These are phyloP conservation scores for Trisateles emortualis DNA, from an alignment of 2,888 invertebrate species.

Conservation along the genomic window DNA sequence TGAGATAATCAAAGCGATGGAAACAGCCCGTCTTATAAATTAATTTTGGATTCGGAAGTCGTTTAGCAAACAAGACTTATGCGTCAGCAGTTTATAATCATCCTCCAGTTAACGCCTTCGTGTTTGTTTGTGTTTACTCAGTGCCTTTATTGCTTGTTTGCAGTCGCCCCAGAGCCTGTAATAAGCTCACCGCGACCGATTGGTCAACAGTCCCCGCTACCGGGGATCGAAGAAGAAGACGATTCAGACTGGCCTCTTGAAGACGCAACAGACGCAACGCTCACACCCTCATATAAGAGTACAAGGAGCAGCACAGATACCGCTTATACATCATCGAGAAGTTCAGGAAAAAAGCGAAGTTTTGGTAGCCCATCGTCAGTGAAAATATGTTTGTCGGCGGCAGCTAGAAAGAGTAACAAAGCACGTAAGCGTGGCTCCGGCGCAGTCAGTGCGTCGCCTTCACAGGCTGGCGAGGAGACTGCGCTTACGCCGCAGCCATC, in stretches of 20 bases:
- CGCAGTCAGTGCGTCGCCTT: conserved; percentile 64
- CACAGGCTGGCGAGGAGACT: conserved; percentile 70
- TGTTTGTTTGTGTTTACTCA: conserved; percentile 52
- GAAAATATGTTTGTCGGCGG: conserved; percentile 85
- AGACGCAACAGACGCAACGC: conserved; percentile 82
- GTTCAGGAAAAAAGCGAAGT: conserved; percentile 83
- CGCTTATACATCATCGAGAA: conserved; percentile 80
- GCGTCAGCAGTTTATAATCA: conserved; percentile 36
- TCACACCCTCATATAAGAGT: conserved; percentile 84
- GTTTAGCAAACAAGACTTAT: conserved; percentile 57
- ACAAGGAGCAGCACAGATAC: conserved; percentile 84
- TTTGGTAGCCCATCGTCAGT: conserved; percentile 87
- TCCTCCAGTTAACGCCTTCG: conserved; percentile 16
- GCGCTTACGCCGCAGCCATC: conserved; percentile 67
- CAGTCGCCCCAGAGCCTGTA: conserved; percentile 85
- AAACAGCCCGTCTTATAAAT: conserved; percentile 46
- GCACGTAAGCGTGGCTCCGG: conserved; percentile 83
- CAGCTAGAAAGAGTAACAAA: conserved; percentile 83
- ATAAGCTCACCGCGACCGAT: conserved; percentile 86
- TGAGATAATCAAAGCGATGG: conserved; percentile 45
- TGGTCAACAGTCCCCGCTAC: conserved; percentile 91
- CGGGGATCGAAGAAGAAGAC: conserved; percentile 94
- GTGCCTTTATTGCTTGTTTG: conserved; percentile 70
- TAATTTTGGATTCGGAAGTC: conserved; percentile 49
- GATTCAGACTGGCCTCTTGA: conserved; percentile 88